Conservation (phyloP, 2,888 invertebrate species). For the Anorthoa munda region DNA sequence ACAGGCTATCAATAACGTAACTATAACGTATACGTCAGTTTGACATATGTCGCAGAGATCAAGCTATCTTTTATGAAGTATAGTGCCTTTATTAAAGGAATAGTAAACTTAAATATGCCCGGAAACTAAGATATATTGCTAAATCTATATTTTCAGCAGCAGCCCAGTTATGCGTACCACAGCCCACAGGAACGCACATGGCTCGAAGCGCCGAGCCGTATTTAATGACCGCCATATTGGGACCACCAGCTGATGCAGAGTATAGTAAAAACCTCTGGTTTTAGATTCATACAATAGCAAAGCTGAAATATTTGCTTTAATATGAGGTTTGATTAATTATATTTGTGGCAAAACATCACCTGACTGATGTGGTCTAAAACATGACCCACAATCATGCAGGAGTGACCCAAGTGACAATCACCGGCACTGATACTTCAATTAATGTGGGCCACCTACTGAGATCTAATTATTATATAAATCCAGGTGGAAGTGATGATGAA, state of each 20-base stretch:
- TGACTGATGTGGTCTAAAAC: too few species aligned
- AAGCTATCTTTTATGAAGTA: too few species aligned
- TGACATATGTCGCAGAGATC: too few species aligned
- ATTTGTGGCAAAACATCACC: background rate
- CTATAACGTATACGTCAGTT: too few species aligned
- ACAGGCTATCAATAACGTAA: too few species aligned
- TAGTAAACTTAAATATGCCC: background rate
- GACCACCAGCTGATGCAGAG: constrained; percentile 68
- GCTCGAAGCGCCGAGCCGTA: constrained; percentile 16
- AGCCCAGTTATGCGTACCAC: constrained; percentile 32
- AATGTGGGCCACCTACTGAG: too few species aligned
- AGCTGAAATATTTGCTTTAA: background rate
- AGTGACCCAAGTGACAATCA: too few species aligned
- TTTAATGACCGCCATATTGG: constrained; percentile 66
- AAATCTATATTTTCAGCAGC: constrained; percentile 7
- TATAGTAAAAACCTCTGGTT: constrained; percentile 41
- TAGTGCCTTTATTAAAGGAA: background rate
- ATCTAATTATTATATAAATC: too few species aligned
- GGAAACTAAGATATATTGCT: background rate
- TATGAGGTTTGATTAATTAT: background rate
- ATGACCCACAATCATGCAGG: too few species aligned
- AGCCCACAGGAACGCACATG: constrained; percentile 39
- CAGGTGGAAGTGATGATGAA: too few species aligned
- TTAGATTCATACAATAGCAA: constrained; percentile 3
- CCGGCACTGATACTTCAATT: too few species aligned